A percentile compares a stretch with the other conserved stretches of the same genome.
Evolutionary conservation across 2,113 vertebrate genomes (phyloP).

Genomic region (Amphilophus citrinellus): DNA sequence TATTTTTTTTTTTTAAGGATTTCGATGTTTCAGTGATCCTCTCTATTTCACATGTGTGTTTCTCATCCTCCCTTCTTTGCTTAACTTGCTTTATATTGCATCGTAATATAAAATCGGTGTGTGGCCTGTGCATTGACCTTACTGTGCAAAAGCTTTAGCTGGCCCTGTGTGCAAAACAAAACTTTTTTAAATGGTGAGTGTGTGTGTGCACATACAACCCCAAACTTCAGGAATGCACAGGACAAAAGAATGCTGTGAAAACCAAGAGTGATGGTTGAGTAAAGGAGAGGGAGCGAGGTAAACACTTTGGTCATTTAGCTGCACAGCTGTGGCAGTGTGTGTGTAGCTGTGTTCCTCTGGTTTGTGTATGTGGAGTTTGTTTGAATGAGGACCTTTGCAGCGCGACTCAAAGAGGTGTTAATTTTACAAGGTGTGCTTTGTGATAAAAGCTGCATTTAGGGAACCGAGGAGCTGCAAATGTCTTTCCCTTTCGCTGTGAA

Average conservation of each 20-base stretch:
- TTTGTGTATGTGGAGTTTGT: conserved; percentile 50
- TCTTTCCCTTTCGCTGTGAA: conserved; percentile 46
- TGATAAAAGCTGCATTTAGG: conserved; percentile 62
- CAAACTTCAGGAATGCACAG: conserved; percentile 58
- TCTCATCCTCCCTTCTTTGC: conserved; percentile 9
- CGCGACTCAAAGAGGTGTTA: conserved; percentile 61
- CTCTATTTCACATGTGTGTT: background rate
- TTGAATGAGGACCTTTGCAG: conserved; percentile 56
- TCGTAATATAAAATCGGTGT: background rate
- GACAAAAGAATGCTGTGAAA: conserved; percentile 49
- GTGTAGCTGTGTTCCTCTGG: conserved; percentile 30
- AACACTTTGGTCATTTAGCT: conserved; percentile 69
- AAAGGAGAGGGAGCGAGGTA: conserved; percentile 57
- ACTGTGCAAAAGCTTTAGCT: conserved; percentile 7
- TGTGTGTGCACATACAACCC: conserved; percentile 33
- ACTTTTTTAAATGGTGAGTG: conserved; percentile 37
- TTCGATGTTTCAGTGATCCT: background rate
- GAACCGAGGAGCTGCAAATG: conserved; percentile 47
- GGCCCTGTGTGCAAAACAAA: conserved; percentile 5
- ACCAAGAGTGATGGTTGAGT: conserved; percentile 50
- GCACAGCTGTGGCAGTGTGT: conserved; percentile 74
- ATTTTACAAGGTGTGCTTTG: conserved; percentile 74
- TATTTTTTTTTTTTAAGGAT: background rate
- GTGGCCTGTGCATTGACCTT: conserved; percentile 11
- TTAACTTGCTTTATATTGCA: background rate